Conservation (phyloP, 1,140 invertebrate species). For the Cotesia chilonis region DNA sequence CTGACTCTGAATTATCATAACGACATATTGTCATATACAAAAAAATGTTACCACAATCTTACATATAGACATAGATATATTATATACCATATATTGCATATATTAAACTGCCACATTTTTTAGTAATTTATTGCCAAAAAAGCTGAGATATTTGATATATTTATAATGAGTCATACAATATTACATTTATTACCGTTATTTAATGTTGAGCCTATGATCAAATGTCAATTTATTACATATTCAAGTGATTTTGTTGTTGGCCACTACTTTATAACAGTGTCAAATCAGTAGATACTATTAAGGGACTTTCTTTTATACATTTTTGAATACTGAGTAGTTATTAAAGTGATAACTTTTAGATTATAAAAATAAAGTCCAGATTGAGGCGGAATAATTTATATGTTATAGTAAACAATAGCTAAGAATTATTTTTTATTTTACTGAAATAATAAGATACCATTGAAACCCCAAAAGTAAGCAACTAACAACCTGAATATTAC, state of each 20-base stretch:
- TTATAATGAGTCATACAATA: conserved; percentile 14
- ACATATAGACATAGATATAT: neutral
- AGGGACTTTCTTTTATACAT: neutral
- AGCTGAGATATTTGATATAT: conserved; percentile 10
- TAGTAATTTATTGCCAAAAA: conserved; percentile 29
- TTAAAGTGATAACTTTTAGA: too few relatives aligned
- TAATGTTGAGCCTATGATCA: conserved; percentile 55
- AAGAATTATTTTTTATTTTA: too few relatives aligned
- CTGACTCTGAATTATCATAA: too few relatives aligned
- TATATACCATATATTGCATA: conserved; percentile 14
- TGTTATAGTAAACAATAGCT: too few relatives aligned
- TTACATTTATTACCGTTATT: conserved; percentile 46
- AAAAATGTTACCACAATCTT: neutral
- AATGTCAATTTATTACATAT: conserved; percentile 48
- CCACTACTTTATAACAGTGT: conserved; percentile 51
- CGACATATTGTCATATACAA: neutral
- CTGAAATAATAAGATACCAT: too few relatives aligned
- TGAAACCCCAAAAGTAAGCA: too few relatives aligned
- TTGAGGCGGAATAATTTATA: too few relatives aligned
- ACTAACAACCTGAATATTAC: too few relatives aligned
- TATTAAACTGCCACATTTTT: conserved; percentile 31
- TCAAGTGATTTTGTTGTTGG: conserved; percentile 7
- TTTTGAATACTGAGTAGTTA: too few relatives aligned
- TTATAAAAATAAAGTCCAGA: too few relatives aligned
- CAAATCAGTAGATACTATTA: conserved; percentile 41